Evolutionary conservation across 2,113 vertebrate species (phyloP).

Genomic region (Propithecus coquereli): DNA sequence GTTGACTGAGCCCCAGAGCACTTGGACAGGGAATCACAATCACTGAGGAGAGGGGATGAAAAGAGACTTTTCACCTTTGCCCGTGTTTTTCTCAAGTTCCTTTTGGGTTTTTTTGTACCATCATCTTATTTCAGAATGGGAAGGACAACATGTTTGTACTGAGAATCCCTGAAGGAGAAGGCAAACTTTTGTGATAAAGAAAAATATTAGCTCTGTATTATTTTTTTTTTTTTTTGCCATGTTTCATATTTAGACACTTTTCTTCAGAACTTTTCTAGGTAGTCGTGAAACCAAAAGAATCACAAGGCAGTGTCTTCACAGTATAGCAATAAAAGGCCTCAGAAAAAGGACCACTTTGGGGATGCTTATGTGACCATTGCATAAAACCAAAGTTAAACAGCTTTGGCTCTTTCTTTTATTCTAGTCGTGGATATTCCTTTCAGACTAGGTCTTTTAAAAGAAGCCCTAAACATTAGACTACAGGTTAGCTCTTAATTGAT

Average conservation of each 20-base stretch:
- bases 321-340: neutral
- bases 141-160: neutral
- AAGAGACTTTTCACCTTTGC: neutral
- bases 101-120: neutral
- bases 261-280: neutral
- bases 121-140: neutral
- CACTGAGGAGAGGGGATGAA: neutral
- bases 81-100: neutral
- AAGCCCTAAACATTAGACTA: neutral
- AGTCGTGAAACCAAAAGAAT: neutral
- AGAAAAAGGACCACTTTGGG: neutral
- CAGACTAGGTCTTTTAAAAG: neutral
- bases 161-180: neutral
- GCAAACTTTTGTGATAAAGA: neutral
- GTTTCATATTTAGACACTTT: conserved; percentile 27
- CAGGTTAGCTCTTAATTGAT: neutral
- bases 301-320: neutral
- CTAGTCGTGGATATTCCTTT: neutral
- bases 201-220: neutral
- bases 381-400: conserved; percentile 8
- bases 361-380: neutral
- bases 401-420: neutral
- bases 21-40: neutral
- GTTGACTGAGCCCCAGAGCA: neutral
- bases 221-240: neutral